Base-by-base conservation (phyloP, 2,797 vertebrate genomes). In the Rhincodon typus region DNA sequence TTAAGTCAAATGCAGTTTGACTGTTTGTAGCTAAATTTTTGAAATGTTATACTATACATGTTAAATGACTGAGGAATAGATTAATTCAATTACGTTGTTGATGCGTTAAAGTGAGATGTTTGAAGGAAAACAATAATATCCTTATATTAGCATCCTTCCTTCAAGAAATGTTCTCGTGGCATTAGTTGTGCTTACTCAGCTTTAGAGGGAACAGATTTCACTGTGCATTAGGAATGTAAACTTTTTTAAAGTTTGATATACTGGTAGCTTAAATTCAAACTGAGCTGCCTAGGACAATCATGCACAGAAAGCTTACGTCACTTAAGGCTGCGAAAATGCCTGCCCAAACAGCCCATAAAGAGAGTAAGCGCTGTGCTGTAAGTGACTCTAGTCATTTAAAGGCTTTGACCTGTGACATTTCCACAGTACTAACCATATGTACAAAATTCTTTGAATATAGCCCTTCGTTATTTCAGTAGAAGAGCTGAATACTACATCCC, bases 11-110 rank as follows among this genome's bases (percentile, higher is more conserved):
- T 62, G 5, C 62, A 90, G 30, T 66, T 90, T 90, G 30, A 62
- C 86, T n/a, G 53, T n/a, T 57, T 5, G 8, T 1, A 8, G 82
- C 82, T 90, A 4, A 30, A 90, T 90, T 34, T 90, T 90, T 90
- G 13, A 90, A n/a, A 90, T 90, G 53, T 90, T 57, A 57, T 90
- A 62, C 27, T 62, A 90, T 62, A 6, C 50, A 62, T 30, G 50
- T 62, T 90, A 30, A 62, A 57, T 62, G 53, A 90, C 53, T 57
- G 34, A 30, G 86, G 53, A 90, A 90, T 90, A 66, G 53, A 90
- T 90, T 53, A 90, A 90, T 90, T 62, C 87, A 66, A 62, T 90
- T 90, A 62, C 27, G 66, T 90, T 90, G 30, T 17, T 90, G 53
- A 90, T 19, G 27, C 53, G 34, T 17, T 90, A 57, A 62, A 90